Evolutionary conservation across 2,797 vertebrate genomes (phyloP).

Genomic region (Euthynnus affinis): DNA sequence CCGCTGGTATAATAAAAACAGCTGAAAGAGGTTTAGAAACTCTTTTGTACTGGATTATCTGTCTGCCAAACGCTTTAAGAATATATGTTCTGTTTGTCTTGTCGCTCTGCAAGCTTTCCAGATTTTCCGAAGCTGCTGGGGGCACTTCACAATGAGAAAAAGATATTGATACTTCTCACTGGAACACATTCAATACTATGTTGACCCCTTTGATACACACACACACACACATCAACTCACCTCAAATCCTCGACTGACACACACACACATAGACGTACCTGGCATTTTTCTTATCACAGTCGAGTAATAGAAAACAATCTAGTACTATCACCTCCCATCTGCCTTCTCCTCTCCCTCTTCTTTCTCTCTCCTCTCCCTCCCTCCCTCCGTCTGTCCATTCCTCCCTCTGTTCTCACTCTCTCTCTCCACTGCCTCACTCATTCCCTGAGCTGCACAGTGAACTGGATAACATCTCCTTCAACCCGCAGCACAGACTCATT

Average conservation of each 20-base stretch:
- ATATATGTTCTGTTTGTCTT: slow-evolving; percentile 25
- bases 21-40: slow-evolving; percentile 11
- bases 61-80: slow-evolving; percentile 25
- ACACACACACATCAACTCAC: slow-evolving; percentile 23
- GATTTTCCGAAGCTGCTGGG: slow-evolving; percentile 39
- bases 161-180: slow-evolving; percentile 37
- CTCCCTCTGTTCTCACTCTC: slow-evolving; percentile 54
- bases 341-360: slow-evolving; percentile 19
- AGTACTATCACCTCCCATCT: slow-evolving; percentile 68
- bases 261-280: slow-evolving; percentile 15
- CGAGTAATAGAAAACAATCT: slow-evolving; percentile 67
- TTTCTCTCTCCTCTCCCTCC: slow-evolving; percentile 29
- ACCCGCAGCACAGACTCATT: slow-evolving; percentile 84
- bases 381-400: slow-evolving; percentile 18
- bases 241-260: slow-evolving; percentile 27
- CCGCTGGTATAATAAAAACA: slow-evolving; percentile 28
- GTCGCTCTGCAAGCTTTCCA: slow-evolving; percentile 46
- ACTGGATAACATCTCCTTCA: slow-evolving; percentile 81
- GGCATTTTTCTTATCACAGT: slow-evolving; percentile 54
- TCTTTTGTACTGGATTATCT: neutral
- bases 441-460: slow-evolving; percentile 74
- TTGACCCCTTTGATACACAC: neutral
- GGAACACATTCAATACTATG: slow-evolving; percentile 26
- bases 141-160: slow-evolving; percentile 46
- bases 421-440: slow-evolving; percentile 70